Conservation (phyloP, 2,797 vertebrate genomes). For the Alfaro cultratus region DNA sequence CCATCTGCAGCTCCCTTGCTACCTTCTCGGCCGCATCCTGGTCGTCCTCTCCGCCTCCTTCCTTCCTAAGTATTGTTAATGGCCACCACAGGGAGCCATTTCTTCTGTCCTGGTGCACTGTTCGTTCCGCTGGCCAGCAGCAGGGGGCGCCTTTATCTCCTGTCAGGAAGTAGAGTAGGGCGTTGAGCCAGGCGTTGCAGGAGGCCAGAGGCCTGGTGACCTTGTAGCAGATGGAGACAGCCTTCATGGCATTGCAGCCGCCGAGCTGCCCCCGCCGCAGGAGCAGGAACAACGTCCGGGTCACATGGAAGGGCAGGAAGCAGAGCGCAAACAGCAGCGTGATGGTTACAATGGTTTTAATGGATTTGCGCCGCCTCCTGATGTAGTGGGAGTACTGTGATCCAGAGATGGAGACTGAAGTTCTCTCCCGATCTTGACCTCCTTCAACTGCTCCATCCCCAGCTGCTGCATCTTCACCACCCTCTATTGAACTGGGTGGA, state of each 20-base stretch:
- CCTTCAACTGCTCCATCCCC: constrained; percentile 54
- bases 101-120: constrained; percentile 43
- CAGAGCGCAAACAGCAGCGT: constrained; percentile 85
- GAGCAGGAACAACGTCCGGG: constrained; percentile 83
- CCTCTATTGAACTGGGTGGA: constrained; percentile 68
- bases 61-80: constrained; percentile 77
- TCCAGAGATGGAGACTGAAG: constrained; percentile 70
- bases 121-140: constrained; percentile 63
- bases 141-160: constrained; percentile 83
- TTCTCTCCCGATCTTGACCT: constrained; percentile 59
- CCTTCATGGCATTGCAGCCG: constrained; percentile 77
- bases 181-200: constrained; percentile 87
- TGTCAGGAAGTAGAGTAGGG: constrained; percentile 85
- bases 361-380: constrained; percentile 81
- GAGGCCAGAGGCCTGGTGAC: constrained; percentile 85
- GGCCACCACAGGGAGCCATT: constrained; percentile 81
- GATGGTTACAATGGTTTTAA: constrained; percentile 85
- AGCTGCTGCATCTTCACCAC: constrained; percentile 48
- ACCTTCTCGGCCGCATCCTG: constrained; percentile 66
- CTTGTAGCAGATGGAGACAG: constrained; percentile 86
- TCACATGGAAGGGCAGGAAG: constrained; percentile 86
- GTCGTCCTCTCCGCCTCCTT: constrained; percentile 72
- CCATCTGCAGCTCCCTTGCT: constrained; percentile 61
- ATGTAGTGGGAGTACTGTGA: constrained; percentile 81
- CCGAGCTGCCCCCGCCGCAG: constrained; percentile 74